Evolutionary conservation across 2,113 vertebrate species (phyloP).

Genomic region (Ibidorhyncha struthersii): DNA sequence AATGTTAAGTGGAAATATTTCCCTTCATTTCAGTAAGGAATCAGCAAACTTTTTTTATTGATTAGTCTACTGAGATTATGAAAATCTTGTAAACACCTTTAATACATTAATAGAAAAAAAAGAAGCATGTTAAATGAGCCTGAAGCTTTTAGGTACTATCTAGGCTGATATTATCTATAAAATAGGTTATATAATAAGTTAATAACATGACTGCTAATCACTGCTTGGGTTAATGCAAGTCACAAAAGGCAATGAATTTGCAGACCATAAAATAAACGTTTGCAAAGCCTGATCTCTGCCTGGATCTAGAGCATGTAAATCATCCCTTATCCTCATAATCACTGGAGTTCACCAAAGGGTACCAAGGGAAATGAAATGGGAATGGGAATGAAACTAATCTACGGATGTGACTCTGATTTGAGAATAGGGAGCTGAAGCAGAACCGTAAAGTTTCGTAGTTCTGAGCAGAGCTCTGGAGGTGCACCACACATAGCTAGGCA

Average conservation of each 20-base stretch:
- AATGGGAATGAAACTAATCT: slow-evolving; percentile 42
- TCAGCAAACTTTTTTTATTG: background rate
- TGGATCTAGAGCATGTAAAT: slow-evolving; percentile 26
- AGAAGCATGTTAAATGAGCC: background rate
- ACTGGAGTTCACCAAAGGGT: slow-evolving; percentile 4
- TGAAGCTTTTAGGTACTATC: background rate
- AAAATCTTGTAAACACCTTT: background rate
- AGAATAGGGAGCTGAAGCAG: slow-evolving; percentile 3
- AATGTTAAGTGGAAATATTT: background rate
- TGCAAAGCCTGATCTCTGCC: slow-evolving; percentile 12
- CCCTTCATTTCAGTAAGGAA: background rate
- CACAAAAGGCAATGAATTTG: slow-evolving; percentile 28
- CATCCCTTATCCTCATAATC: slow-evolving; percentile 39
- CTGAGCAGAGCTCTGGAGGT: background rate
- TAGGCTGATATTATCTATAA: background rate
- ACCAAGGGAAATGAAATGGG: background rate
- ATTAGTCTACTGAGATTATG: background rate
- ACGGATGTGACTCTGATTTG: background rate
- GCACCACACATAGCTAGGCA: background rate
- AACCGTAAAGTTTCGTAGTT: background rate
- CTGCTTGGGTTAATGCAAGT: slow-evolving; percentile 31
- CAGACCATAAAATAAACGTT: slow-evolving; percentile 35
- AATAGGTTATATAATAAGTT: slow-evolving; percentile 16
- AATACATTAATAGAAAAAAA: background rate
- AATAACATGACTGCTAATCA: slow-evolving; percentile 29